A percentile compares a stretch with the other conserved stretches of the same genome.
Evolutionary conservation across 2,113 vertebrate species (phyloP).

Genomic region (Pseudonaja textilis): DNA sequence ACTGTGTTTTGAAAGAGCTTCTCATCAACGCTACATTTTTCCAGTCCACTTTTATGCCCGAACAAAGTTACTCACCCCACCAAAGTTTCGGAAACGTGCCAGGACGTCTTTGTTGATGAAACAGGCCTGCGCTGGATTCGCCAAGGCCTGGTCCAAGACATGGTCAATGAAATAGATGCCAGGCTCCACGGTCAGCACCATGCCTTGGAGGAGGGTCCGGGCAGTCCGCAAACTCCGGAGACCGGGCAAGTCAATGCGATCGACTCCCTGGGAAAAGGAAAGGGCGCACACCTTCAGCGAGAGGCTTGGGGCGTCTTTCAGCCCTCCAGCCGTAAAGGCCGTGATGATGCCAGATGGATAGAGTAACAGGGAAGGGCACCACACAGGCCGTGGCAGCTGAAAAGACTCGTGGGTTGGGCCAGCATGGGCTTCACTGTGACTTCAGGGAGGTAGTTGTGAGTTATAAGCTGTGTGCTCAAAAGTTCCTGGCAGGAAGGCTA

Average conservation of each 20-base stretch:
- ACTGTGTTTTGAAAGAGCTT: not conserved
- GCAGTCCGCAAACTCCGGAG: constrained; percentile 86
- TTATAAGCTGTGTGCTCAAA: not conserved
- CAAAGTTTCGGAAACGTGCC: constrained; percentile 82
- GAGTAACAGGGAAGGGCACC: not conserved
- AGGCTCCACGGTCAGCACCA: constrained; percentile 95
- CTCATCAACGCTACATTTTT: not conserved
- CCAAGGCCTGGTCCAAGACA: constrained; percentile 86
- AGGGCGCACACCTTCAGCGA: not conserved
- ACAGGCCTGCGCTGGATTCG: constrained; percentile 72
- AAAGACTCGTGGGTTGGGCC: not conserved
- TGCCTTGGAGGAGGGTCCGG: constrained; percentile 79
- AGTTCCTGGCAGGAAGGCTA: not conserved
- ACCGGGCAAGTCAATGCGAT: constrained; percentile 81
- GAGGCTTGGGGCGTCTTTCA: not conserved
- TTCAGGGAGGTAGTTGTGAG: not conserved
- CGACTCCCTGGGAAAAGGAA: constrained; percentile 72
- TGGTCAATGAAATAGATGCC: constrained; percentile 96
- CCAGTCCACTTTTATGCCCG: not conserved
- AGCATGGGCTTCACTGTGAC: not conserved
- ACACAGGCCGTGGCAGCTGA: not conserved
- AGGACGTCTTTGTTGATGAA: constrained; percentile 85
- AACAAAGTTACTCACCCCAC: constrained; percentile 80
- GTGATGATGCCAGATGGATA: not conserved
- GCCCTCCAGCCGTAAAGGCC: not conserved